Evolutionary conservation across 2,888 invertebrate genomes (phyloP).

Genomic region (Drosophila ezoana): DNA sequence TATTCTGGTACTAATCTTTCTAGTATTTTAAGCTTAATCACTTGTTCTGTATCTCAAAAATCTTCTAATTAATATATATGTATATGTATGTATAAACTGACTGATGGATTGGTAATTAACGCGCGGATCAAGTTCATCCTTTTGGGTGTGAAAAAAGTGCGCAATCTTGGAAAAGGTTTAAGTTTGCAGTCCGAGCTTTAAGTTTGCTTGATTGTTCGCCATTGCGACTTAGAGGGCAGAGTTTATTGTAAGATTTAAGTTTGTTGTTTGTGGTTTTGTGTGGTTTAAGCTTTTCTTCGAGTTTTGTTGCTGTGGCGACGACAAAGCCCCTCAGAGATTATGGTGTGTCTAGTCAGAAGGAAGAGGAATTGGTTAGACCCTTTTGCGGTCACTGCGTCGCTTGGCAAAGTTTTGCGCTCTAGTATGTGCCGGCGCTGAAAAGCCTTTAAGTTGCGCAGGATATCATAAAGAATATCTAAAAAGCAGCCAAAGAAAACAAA

Average conservation of each 20-base stretch:
- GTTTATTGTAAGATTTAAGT: slow-evolving; percentile 60
- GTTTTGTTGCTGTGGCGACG: slow-evolving; percentile 48
- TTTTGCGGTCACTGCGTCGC: slow-evolving; percentile 56
- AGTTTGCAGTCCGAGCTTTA: slow-evolving; percentile 12
- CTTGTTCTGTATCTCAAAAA: too few species aligned
- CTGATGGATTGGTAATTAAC: too few species aligned
- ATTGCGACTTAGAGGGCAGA: slow-evolving; percentile 34
- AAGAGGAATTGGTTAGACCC: slow-evolving; percentile 28
- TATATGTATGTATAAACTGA: too few species aligned
- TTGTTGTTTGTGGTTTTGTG: slow-evolving; percentile 50
- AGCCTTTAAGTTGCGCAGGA: slow-evolving; percentile 68
- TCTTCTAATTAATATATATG: too few species aligned
- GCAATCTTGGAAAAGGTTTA: too few species aligned
- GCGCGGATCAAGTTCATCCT: too few species aligned
- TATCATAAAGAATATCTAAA: slow-evolving; percentile 50
- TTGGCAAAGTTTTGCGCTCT: slow-evolving; percentile 53
- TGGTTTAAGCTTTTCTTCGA: slow-evolving; percentile 33
- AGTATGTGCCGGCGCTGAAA: slow-evolving; percentile 44
- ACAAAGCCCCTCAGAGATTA: slow-evolving; percentile 62
- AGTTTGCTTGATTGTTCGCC: slow-evolving; percentile 28
- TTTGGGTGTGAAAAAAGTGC: too few species aligned
- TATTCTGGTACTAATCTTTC: too few species aligned
- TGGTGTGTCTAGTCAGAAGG: slow-evolving; percentile 36
- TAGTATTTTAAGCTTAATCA: too few species aligned
- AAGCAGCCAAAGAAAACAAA: slow-evolving; percentile 32